phyloP scores from a whole-genome alignment of 2,797 vertebrate genomes.

The Lagodon rhomboides region DNA sequence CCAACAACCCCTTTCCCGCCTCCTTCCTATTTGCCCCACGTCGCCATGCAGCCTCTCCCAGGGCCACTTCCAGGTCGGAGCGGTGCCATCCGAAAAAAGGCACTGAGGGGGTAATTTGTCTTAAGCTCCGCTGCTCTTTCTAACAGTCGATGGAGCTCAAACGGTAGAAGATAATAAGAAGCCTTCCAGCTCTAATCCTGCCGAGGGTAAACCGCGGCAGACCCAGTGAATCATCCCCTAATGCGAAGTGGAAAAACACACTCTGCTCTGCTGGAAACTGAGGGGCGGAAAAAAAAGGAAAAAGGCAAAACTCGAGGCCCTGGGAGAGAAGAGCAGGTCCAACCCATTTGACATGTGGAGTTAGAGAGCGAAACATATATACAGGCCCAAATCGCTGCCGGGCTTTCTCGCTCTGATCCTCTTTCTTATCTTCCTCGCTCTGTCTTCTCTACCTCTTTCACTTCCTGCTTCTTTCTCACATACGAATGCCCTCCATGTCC shows the following conservation, averaged over 20 bases:
- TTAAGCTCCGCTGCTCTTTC: conserved; percentile 71
- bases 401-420: conserved; percentile 46
- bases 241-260: conserved; percentile 69
- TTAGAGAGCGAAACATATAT: conserved; percentile 48
- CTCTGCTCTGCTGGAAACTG: conserved; percentile 60
- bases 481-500: too few species aligned
- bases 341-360: conserved; percentile 63
- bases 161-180: conserved; percentile 71
- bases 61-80: conserved; percentile 45
- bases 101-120: conserved; percentile 74
- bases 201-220: conserved; percentile 62
- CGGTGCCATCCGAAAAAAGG: conserved; percentile 42
- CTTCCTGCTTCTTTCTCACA: not conserved
- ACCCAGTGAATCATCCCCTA: conserved; percentile 75
- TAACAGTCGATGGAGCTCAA: conserved; percentile 67
- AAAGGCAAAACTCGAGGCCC: conserved; percentile 40
- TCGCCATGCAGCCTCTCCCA: conserved; percentile 37
- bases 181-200: conserved; percentile 75
- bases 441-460: not conserved
- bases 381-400: conserved; percentile 33
- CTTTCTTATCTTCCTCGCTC: conserved; percentile 24
- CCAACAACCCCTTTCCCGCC: conserved; percentile 31
- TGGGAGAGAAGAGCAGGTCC: conserved; percentile 57
- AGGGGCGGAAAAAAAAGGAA: conserved; percentile 28
- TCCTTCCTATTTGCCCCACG: conserved; percentile 25